Evolutionary conservation across 2,113 vertebrate genomes (phyloP).

Genomic region (Sardina pilchardus): DNA sequence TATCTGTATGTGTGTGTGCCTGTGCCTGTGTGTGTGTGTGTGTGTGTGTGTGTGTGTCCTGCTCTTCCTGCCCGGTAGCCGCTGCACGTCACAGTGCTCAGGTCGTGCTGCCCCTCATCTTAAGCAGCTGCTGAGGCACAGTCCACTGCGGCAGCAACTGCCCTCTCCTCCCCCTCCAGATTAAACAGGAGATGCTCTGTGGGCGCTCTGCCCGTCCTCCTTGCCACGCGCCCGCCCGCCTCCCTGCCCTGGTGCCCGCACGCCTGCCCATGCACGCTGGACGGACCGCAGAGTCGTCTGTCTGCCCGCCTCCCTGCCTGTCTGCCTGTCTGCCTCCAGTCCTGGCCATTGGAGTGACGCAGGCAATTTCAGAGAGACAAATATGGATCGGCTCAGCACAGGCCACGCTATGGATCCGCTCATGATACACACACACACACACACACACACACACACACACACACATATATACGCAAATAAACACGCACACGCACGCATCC

Average conservation of each 20-base stretch:
- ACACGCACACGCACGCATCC: neutral
- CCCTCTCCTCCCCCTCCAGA: neutral
- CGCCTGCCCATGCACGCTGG: too few relatives aligned
- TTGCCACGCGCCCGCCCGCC: too few relatives aligned
- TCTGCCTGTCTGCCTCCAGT: neutral
- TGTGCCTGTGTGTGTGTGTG: conserved; percentile 1
- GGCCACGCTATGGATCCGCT: neutral
- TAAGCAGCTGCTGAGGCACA: neutral
- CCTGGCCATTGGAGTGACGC: neutral
- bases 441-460: neutral
- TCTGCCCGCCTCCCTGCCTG: neutral
- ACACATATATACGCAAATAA: neutral
- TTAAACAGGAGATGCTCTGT: neutral
- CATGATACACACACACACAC: neutral
- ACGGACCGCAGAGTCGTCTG: too few relatives aligned
- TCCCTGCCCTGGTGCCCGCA: too few relatives aligned
- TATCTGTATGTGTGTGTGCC: neutral
- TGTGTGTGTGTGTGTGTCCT: neutral
- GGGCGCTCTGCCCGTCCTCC: neutral
- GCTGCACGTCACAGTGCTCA: neutral
- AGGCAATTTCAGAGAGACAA: neutral
- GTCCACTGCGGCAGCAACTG: neutral
- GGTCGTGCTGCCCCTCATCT: conserved; percentile 9
- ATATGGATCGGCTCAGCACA: neutral
- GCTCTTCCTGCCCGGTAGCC: neutral